phyloP scores from a whole-genome alignment of 2,797 vertebrate genomes.

The Ctenopoma multispine region DNA sequence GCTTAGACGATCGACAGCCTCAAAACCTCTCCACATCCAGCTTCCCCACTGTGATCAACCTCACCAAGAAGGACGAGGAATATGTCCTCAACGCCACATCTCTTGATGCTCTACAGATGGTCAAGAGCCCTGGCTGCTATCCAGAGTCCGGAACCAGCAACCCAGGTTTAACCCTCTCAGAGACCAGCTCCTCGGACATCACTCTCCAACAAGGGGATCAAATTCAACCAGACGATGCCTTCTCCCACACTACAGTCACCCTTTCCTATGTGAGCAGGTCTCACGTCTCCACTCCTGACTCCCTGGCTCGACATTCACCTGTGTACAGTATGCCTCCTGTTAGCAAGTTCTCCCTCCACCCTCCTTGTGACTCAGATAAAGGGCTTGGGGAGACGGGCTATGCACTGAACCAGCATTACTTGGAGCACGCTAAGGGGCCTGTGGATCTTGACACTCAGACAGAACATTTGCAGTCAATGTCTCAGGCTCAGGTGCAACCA shows the following conservation, averaged over 20 bases:
- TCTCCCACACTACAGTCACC: conserved; percentile 87
- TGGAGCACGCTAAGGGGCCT: conserved; percentile 67
- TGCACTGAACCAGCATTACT: conserved; percentile 72
- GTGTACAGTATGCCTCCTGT: conserved; percentile 75
- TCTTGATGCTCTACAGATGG: conserved; percentile 68
- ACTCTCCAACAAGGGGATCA: conserved; percentile 71
- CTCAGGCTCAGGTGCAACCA: conserved; percentile 61
- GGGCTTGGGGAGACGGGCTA: conserved; percentile 56
- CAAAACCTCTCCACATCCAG: conserved; percentile 80
- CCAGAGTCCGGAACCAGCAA: conserved; percentile 65
- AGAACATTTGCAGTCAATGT: conserved; percentile 61
- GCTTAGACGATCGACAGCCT: conserved; percentile 81
- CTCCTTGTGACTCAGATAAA: conserved; percentile 68
- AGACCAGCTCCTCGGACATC: conserved; percentile 60
- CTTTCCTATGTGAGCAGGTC: conserved; percentile 87
- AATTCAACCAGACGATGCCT: conserved; percentile 82
- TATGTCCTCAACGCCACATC: conserved; percentile 65
- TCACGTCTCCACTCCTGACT: conserved; percentile 74
- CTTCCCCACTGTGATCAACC: conserved; percentile 75
- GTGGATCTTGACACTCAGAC: conserved; percentile 67
- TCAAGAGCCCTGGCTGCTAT: conserved; percentile 77
- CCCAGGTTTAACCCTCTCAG: conserved; percentile 64
- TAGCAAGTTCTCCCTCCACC: conserved; percentile 74
- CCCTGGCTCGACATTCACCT: conserved; percentile 69
- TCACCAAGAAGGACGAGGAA: conserved; percentile 76